Percentiles rank a stretch among this genome's conserved stretches.
Conservation (phyloP, 2,113 vertebrate species). For the Carassius auratus region DNA sequence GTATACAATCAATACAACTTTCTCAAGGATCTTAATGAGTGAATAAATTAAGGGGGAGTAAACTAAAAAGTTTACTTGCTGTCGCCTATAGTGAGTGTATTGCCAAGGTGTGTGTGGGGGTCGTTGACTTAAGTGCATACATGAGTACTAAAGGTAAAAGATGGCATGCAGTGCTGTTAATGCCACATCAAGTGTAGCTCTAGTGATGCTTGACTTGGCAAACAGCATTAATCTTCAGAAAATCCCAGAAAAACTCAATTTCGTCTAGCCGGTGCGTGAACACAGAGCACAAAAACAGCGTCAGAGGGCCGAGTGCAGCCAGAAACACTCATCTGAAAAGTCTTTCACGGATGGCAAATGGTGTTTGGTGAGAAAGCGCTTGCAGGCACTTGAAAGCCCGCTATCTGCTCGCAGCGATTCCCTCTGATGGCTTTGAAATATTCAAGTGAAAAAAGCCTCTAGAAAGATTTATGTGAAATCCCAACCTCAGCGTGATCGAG, state of each 20-base stretch:
- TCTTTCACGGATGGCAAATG: constrained; percentile 2
- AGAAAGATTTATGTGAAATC: constrained; percentile 21
- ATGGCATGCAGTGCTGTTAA: not conserved
- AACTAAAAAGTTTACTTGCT: not conserved
- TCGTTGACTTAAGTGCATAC: not conserved
- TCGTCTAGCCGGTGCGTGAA: not conserved
- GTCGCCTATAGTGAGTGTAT: not conserved
- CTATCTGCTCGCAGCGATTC: constrained; percentile 13
- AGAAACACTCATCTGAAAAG: not conserved
- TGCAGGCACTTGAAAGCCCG: constrained; percentile 22
- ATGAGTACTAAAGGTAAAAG: not conserved
- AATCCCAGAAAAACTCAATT: not conserved
- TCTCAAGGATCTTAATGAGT: too few species aligned
- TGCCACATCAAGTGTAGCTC: not conserved
- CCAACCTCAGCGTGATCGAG: not conserved
- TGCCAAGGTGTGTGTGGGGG: not conserved
- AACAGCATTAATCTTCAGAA: not conserved
- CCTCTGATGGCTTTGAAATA: constrained; percentile 37
- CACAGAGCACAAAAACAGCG: not conserved
- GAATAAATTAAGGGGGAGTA: too few species aligned
- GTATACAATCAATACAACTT: too few species aligned
- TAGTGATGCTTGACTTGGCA: not conserved
- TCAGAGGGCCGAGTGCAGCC: not conserved
- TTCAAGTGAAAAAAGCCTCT: not conserved
- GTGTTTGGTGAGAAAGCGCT: constrained; percentile 28